These are phyloP conservation scores for Pseudobourletiella spinata DNA, from an alignment of 1,140 invertebrate species.

Conservation along the genomic window DNA sequence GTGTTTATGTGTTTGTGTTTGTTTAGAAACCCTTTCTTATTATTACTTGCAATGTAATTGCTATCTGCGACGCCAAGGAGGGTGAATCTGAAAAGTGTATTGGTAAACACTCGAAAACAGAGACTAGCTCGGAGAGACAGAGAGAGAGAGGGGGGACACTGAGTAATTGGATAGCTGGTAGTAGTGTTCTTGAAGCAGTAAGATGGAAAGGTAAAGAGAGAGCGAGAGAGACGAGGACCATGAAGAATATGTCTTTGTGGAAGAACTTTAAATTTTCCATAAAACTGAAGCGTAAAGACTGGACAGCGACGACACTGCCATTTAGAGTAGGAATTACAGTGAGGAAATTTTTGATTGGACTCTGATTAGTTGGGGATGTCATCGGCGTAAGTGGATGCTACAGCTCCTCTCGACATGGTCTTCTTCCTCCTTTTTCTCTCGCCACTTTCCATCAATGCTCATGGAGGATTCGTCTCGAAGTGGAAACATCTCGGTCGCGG, in stretches of 20 bases:
- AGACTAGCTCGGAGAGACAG: not conserved
- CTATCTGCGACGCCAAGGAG: not conserved
- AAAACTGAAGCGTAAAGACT: not conserved
- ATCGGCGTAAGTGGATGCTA: slow-evolving; percentile 27
- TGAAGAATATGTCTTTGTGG: not conserved
- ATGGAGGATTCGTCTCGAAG: no score
- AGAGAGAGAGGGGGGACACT: not conserved
- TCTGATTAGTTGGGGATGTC: slow-evolving; percentile 31
- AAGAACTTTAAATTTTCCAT: not conserved
- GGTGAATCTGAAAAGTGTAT: not conserved
- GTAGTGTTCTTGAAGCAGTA: no score
- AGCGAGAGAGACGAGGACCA: not conserved
- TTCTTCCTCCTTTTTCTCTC: not conserved
- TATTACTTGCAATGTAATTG: slow-evolving; percentile 9
- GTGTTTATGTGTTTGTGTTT: no score
- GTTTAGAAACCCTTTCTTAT: no score
- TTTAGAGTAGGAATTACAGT: slow-evolving; percentile 1
- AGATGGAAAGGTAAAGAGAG: not conserved
- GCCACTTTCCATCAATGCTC: not conserved
- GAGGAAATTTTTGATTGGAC: slow-evolving; percentile 22
- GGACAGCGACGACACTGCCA: not conserved
- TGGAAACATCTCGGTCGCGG: no score
- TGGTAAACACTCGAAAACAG: not conserved
- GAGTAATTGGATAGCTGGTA: slow-evolving; percentile 1
- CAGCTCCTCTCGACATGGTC: slow-evolving; percentile 1